These are phyloP conservation scores for Tetramorium bicarinatum DNA, from an alignment of 2,888 invertebrate species.

Conservation along the genomic window DNA sequence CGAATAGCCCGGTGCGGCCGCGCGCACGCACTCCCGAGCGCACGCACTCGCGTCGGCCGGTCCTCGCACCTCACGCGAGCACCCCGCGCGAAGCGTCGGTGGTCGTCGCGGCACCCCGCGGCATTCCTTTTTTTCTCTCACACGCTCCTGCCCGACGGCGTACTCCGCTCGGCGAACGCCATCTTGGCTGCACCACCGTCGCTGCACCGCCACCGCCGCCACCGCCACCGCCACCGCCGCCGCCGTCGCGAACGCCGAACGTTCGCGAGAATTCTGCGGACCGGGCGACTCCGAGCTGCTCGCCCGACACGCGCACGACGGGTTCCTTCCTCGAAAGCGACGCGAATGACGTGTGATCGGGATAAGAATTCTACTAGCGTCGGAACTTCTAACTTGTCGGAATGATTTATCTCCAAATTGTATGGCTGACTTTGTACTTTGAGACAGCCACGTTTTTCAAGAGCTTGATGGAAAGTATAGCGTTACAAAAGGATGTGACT, in stretches of 20 bases:
- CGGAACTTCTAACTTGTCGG: not conserved
- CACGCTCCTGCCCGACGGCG: conserved; percentile 78
- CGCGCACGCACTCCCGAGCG: conserved; percentile 23
- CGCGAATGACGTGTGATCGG: not conserved
- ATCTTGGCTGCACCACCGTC: conserved; percentile 79
- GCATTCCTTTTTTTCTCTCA: conserved; percentile 78
- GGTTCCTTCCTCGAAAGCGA: not conserved
- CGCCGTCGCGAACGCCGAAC: conserved; percentile 52
- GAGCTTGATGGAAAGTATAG: not conserved
- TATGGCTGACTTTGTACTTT: not conserved
- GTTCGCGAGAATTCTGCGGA: not conserved
- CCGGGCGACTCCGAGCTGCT: not conserved
- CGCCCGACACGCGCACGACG: not conserved
- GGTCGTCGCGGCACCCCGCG: conserved; percentile 70
- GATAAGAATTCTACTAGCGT: not conserved
- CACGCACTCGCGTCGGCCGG: conserved; percentile 26
- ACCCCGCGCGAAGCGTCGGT: conserved; percentile 74
- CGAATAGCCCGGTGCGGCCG: not conserved
- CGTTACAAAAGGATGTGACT: not conserved
- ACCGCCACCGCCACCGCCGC: not conserved
- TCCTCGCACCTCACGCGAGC: conserved; percentile 64
- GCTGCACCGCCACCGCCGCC: conserved; percentile 57
- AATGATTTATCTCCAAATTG: not conserved
- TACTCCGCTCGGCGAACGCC: conserved; percentile 80
- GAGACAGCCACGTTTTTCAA: not conserved